Conservation (phyloP, 1,140 invertebrate species). For the Drosophila oshimai region DNA sequence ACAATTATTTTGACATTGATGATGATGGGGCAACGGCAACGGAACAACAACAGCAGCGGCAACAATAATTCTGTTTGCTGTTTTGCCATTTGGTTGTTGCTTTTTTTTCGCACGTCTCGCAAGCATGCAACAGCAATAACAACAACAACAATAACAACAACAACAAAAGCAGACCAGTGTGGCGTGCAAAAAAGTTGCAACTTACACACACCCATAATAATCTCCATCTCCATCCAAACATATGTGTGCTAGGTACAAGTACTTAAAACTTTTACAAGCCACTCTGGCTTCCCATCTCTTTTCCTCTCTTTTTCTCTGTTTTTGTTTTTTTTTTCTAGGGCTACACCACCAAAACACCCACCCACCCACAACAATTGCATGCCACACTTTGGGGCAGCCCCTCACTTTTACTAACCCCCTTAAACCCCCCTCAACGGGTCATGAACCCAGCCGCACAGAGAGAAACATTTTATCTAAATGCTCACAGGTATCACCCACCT, state of each 20-base stretch:
- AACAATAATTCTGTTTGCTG: slow-evolving; percentile 45
- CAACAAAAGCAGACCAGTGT: slow-evolving; percentile 31
- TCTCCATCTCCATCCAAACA: no score
- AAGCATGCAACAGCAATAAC: slow-evolving; percentile 57
- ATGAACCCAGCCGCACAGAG: slow-evolving; percentile 1
- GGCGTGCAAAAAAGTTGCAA: slow-evolving; percentile 78
- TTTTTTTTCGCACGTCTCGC: slow-evolving; percentile 49
- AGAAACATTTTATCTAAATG: no score
- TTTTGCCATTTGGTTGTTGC: slow-evolving; percentile 36
- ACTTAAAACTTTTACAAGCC: slow-evolving; percentile 79
- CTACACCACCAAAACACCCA: neutral
- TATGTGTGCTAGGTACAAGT: slow-evolving; percentile 49
- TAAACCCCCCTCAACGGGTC: neutral
- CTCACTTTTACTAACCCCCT: slow-evolving; percentile 37
- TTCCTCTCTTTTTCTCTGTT: neutral
- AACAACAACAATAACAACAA: slow-evolving; percentile 20
- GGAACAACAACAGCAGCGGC: slow-evolving; percentile 39
- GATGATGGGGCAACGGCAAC: slow-evolving; percentile 56
- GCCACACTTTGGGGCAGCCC: slow-evolving; percentile 57
- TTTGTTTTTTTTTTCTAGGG: neutral
- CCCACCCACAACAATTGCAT: slow-evolving; percentile 62
- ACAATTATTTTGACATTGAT: slow-evolving; percentile 80
- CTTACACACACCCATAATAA: slow-evolving; percentile 49
- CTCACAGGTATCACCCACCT: no score
- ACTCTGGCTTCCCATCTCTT: slow-evolving; percentile 23